Conservation (phyloP, 2,797 vertebrate genomes). For the Limnodromus scolopaceus region DNA sequence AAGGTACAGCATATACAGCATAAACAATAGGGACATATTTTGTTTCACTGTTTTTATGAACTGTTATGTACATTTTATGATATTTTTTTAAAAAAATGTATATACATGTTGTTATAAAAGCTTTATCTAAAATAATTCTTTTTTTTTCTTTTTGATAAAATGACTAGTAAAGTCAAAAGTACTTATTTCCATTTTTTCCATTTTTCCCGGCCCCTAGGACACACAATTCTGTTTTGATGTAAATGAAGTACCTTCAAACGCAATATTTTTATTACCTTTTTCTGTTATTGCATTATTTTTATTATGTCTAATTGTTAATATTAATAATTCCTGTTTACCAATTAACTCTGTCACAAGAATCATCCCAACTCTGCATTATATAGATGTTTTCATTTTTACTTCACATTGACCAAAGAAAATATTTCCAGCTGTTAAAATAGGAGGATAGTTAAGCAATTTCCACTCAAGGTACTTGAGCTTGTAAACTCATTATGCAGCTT, state of each 20-base stretch:
- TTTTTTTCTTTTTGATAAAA: not conserved
- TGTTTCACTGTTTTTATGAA: not conserved
- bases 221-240: not conserved
- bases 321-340: not conserved
- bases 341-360: not conserved
- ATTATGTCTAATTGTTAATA: not conserved
- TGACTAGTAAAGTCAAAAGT: not conserved
- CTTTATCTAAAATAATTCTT: not conserved
- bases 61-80: not conserved
- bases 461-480: not conserved
- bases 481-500: slow-evolving; percentile 33
- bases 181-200: not conserved
- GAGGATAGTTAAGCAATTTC: not conserved
- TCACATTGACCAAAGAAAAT: not conserved
- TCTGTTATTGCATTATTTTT: not conserved
- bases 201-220: not conserved
- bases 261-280: not conserved
- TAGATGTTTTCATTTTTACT: not conserved
- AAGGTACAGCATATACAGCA: not conserved
- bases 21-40: not conserved
- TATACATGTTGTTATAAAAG: not conserved
- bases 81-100: not conserved
- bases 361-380: not conserved
- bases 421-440: not conserved
- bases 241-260: not conserved